phyloP scores from a whole-genome alignment of 2,888 invertebrate genomes.

The Zonitis immaculata region DNA sequence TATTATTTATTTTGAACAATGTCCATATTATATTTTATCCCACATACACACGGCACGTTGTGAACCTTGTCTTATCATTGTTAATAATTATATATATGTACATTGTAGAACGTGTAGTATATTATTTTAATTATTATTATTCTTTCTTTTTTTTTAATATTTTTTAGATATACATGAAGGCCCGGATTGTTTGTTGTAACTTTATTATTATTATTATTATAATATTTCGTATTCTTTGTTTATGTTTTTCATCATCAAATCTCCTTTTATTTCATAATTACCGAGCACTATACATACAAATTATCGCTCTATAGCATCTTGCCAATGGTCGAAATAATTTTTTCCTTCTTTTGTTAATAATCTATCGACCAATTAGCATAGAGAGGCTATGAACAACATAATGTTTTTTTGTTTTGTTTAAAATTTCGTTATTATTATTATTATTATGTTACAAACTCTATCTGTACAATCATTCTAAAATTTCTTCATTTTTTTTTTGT shows the following conservation, averaged over 20 bases:
- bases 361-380: slow-evolving; percentile 23
- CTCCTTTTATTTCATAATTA: slow-evolving; percentile 29
- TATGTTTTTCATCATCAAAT: background rate
- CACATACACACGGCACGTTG: slow-evolving; percentile 89
- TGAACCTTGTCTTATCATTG: slow-evolving; percentile 83
- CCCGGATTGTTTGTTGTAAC: slow-evolving; percentile 53
- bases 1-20: slow-evolving; percentile 71
- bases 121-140: background rate
- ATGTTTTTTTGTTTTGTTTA: slow-evolving; percentile 36
- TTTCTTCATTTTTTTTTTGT: slow-evolving; percentile 25
- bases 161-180: slow-evolving; percentile 63
- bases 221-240: too few species aligned
- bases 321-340: slow-evolving; percentile 22
- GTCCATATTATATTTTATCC: slow-evolving; percentile 81
- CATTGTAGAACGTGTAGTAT: slow-evolving; percentile 60
- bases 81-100: slow-evolving; percentile 64
- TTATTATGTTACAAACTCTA: slow-evolving; percentile 49
- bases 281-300: slow-evolving; percentile 54
- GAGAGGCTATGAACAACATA: slow-evolving; percentile 46
- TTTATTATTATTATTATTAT: too few species aligned
- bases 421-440: slow-evolving; percentile 2
- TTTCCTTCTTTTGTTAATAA: background rate
- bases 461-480: slow-evolving; percentile 51
- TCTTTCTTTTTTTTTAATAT: background rate
- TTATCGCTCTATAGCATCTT: slow-evolving; percentile 29